Evolutionary conservation across 2,888 invertebrate species (phyloP), one percentile per base, ranked within the genome.

Genomic region (Pheosia tremula): DNA sequence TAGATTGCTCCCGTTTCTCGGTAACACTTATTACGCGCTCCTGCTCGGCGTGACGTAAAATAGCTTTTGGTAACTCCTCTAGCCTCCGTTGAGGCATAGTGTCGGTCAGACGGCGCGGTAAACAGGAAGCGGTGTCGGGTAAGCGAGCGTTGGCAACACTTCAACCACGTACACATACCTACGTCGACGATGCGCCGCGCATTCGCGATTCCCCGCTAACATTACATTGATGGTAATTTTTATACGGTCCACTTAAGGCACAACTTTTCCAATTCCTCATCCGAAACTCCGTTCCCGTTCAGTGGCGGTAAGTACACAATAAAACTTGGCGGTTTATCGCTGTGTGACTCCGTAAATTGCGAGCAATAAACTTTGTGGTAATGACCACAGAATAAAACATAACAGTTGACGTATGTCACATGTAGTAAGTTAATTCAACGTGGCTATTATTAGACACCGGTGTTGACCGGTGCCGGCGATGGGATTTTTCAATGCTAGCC

Each of bases 91-190:
- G 74, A 79, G 72, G 75, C 78, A 80, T 71, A 76, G 78, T 74
- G 75, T 72, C 68, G 74, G 77, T 77, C 80, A 83, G 84, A 81
- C 81, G 79, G 81, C 75, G 77, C 77, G 76, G 88, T 89, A 91
- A 91, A 92, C 92, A 92, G 92, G 92, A 93, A 92, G 81, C 77
- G 78, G 75, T 75, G 77, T 75, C 81, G 82, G 74, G 76, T 81
- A 80, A 79, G 81, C 79, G 82, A 82, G 81, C 81, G 81, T 88
- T 92, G 92, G 91, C 91, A 91, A 82, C 84, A 83, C 84, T 87
- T 90, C 89, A 90, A 88, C 79, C 71, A 81, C 83, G 45, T 56
- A 56, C 88, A 87, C 87, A 88, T 87, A 86, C 56, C 41, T 59
- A 36, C 50, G 60, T 62, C 67, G 76, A 75, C 72, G 74, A 71